phyloP scores from a whole-genome alignment of 2,113 vertebrate genomes.

The Hypocryptadius cinnamomeus region DNA sequence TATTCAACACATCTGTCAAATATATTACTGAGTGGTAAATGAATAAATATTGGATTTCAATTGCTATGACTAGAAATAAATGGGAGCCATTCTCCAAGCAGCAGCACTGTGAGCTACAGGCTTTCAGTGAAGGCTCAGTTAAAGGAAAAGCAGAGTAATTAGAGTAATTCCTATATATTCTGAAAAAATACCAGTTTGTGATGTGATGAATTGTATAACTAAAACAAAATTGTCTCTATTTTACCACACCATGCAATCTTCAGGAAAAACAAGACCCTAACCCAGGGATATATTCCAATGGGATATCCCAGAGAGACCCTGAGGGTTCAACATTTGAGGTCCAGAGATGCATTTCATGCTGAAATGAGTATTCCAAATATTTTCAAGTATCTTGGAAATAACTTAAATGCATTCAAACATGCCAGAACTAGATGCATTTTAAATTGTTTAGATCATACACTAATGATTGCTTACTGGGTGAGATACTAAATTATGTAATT shows the following conservation, averaged over 20 bases:
- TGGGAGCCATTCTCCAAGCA: neutral
- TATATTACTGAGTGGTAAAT: conserved; percentile 39
- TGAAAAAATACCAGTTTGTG: neutral
- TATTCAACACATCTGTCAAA: conserved; percentile 54
- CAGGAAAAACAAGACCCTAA: neutral
- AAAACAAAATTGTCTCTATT: neutral
- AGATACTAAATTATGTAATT: neutral
- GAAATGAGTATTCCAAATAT: neutral
- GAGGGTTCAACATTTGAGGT: neutral
- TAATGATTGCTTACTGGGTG: neutral
- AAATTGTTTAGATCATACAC: neutral
- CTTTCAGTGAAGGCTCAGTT: neutral
- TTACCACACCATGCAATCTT: neutral
- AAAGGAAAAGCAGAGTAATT: neutral
- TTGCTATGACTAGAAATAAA: conserved; percentile 47
- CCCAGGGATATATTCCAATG: neutral
- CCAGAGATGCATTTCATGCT: neutral
- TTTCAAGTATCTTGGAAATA: neutral
- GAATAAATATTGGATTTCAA: conserved; percentile 58
- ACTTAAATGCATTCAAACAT: neutral
- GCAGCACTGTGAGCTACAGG: neutral
- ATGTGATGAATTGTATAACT: neutral
- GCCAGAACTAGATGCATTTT: neutral
- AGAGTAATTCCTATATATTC: neutral
- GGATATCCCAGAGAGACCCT: neutral